Evolutionary conservation across 2,797 vertebrate genomes (phyloP), one percentile per base, ranked within the genome.

Genomic region (Tapirus indicus): DNA sequence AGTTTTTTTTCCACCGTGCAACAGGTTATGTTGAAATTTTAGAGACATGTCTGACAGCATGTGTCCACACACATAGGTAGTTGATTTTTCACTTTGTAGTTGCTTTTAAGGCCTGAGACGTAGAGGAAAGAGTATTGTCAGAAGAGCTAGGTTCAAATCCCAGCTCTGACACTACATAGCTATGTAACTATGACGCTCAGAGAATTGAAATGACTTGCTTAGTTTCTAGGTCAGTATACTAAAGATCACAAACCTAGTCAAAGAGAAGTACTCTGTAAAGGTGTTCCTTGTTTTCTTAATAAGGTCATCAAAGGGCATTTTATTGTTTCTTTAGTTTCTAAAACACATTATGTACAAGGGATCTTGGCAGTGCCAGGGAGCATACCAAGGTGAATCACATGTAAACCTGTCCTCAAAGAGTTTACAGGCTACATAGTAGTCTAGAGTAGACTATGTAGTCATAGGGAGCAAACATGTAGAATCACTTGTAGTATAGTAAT

Each of bases 271-370:
- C 8, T 52, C 21, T 64, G 38, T 54, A 58, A 88, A 95, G 60
- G 21, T 56, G 20, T 88, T 74, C 27, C 49, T 84, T 74, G 1
- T 88, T 94, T 88, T 89, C 52, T 54, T 27, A 87, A 62, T 56
- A 72, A 85, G 47, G 11, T 91, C 44, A 60, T 49, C 27, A 49
- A 93, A 82, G 74, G 29, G 20, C 78, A 41, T 72, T 58, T 80
- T 88, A 32, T 79, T 77, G 23, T 9, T 88, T 71, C 71, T 89
- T 86, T 72, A 93, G 62, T 95, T 91, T 93, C 41, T 96, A 56
- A 88, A 89, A 83, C 9, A 54, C 35, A 35, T 12, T 60, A 47
- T 79, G 29, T 75, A 1, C 32, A 74, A 77, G 49, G 41, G 32
- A 56, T 2, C 72, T 93, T 95, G 18, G 41, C 56, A 35, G 32